Evolutionary conservation across 1,140 invertebrate species (phyloP).

Genomic region (Zaprionus capensis): DNA sequence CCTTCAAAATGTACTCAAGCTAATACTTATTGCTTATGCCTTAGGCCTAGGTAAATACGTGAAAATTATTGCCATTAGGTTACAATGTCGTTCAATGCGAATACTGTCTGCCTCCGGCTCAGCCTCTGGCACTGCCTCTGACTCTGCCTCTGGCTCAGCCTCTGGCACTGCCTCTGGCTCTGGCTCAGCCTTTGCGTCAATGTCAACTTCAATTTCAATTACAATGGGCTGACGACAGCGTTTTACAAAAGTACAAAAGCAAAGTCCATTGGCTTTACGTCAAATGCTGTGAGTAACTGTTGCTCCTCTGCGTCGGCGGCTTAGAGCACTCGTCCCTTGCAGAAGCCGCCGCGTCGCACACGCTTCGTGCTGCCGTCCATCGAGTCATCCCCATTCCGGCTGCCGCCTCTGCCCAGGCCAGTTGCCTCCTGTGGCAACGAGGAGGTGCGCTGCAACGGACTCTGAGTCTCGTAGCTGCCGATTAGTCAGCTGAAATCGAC

Average conservation of each 20-base stretch:
- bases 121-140: background rate
- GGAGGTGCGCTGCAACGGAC: slow-evolving; percentile 64
- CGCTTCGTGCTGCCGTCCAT: slow-evolving; percentile 45
- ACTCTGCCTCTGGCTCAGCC: background rate
- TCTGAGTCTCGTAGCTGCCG: slow-evolving; percentile 60
- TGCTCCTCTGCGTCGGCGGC: background rate
- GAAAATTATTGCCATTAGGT: slow-evolving; percentile 83
- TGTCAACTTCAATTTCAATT: slow-evolving; percentile 6
- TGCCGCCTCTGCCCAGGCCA: slow-evolving; percentile 7
- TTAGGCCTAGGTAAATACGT: slow-evolving; percentile 75
- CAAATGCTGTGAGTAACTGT: slow-evolving; percentile 25
- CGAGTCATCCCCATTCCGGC: background rate
- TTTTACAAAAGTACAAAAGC: slow-evolving; percentile 77
- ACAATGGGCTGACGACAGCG: slow-evolving; percentile 33
- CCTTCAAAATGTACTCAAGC: slow-evolving; percentile 6
- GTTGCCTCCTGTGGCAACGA: slow-evolving; percentile 64
- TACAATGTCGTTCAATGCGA: slow-evolving; percentile 80
- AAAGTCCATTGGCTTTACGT: slow-evolving; percentile 56
- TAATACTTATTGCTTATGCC: slow-evolving; percentile 36
- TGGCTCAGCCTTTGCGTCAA: background rate
- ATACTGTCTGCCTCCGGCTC: slow-evolving; percentile 53
- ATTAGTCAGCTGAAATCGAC: slow-evolving; percentile 83
- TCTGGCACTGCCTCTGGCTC: background rate
- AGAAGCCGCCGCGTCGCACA: slow-evolving; percentile 74
- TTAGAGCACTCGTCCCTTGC: slow-evolving; percentile 74